Conservation (phyloP, 2,888 invertebrate species). For the Synanthedon tipuliformis region DNA sequence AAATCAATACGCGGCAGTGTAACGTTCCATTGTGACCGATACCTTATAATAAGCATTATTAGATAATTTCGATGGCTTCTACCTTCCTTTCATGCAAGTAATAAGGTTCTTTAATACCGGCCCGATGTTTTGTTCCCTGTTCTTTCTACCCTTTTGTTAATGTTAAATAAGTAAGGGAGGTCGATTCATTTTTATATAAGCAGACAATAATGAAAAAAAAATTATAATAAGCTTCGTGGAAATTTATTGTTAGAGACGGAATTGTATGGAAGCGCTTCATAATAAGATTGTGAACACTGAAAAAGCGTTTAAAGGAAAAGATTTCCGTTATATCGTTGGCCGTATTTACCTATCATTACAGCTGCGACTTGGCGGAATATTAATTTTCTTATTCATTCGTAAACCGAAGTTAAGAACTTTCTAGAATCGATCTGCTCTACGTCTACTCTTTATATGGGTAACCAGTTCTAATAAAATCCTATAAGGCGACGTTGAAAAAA, state of each 20-base stretch:
- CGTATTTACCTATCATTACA: not conserved
- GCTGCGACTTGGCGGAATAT: too few relatives aligned
- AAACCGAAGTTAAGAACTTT: too few relatives aligned
- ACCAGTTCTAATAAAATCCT: too few relatives aligned
- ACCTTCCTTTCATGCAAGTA: constrained; percentile 27
- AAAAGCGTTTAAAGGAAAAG: not conserved
- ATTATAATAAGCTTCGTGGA: constrained; percentile 14
- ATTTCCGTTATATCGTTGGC: not conserved
- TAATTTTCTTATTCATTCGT: too few relatives aligned
- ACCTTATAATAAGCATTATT: constrained; percentile 42
- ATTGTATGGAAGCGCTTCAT: constrained; percentile 6
- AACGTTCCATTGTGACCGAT: constrained; percentile 29
- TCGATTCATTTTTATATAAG: constrained; percentile 7
- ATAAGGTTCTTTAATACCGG: constrained; percentile 35
- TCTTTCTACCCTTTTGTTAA: constrained; percentile 30
- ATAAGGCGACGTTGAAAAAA: not conserved
- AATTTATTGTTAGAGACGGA: constrained; percentile 6
- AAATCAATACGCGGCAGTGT: constrained; percentile 18
- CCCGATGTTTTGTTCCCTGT: constrained; percentile 23
- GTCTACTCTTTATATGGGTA: too few relatives aligned
- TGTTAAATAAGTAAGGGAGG: constrained; percentile 26
- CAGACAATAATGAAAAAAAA: constrained; percentile 16
- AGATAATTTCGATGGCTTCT: constrained; percentile 35
- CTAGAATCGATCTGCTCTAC: too few relatives aligned
- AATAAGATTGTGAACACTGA: constrained; percentile 3